These are phyloP conservation scores for Riptortus pedestris DNA, from an alignment of 1,140 invertebrate genomes.

Conservation along the genomic window DNA sequence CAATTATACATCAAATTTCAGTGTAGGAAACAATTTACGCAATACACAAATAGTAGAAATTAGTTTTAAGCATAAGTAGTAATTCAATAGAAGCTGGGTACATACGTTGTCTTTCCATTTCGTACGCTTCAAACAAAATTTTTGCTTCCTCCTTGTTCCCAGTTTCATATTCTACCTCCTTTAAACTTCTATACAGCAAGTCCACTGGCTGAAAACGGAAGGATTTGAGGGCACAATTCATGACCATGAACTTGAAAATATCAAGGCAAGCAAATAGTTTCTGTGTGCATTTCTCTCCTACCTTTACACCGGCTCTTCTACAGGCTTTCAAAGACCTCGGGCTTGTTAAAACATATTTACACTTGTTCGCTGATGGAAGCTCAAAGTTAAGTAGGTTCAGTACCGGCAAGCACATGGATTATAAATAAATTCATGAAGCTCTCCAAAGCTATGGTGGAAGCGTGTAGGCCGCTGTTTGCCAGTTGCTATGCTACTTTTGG, in stretches of 20 bases:
- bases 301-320: slow-evolving; percentile 41
- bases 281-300: slow-evolving; percentile 30
- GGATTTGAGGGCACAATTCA: background rate
- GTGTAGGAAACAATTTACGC: too few relatives aligned
- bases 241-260: background rate
- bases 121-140: slow-evolving; percentile 26
- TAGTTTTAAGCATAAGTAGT: background rate
- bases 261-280: background rate
- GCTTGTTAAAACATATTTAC: slow-evolving; percentile 43
- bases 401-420: slow-evolving; percentile 26
- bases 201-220: slow-evolving; percentile 36
- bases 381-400: slow-evolving; percentile 43
- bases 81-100: background rate
- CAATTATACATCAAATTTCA: background rate
- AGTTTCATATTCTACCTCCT: slow-evolving; percentile 32
- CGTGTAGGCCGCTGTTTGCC: background rate
- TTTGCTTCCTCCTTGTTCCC: slow-evolving; percentile 29
- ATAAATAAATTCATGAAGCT: slow-evolving; percentile 1
- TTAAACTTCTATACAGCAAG: slow-evolving; percentile 34
- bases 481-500: background rate
- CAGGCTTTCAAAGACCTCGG: slow-evolving; percentile 45
- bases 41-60: too few relatives aligned
- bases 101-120: slow-evolving; percentile 32
- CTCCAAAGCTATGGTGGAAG: background rate
- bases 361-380: slow-evolving; percentile 38